These are phyloP conservation scores for Ochropleura leucogaster DNA, from an alignment of 2,888 invertebrate genomes.

Conservation along the genomic window DNA sequence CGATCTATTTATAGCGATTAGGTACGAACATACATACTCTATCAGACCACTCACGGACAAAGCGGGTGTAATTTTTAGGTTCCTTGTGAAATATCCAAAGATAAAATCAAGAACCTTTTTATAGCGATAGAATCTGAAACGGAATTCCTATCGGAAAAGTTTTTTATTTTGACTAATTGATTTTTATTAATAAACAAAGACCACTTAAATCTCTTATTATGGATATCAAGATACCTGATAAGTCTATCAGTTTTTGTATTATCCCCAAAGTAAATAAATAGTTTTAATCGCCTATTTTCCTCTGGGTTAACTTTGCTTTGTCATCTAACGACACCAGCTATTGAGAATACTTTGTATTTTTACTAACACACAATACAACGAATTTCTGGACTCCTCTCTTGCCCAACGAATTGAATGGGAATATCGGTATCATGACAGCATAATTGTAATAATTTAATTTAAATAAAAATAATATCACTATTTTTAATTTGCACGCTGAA, in stretches of 20 bases:
- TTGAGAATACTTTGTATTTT: background rate
- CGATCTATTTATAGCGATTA: background rate
- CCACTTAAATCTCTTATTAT: background rate
- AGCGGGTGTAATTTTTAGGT: background rate
- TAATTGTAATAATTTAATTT: too few relatives aligned
- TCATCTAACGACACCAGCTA: background rate
- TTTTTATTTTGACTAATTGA: constrained; percentile 13
- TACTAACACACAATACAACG: background rate
- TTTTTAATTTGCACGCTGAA: too few relatives aligned
- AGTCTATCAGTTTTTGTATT: background rate
- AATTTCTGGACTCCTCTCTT: background rate
- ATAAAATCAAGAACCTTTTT: constrained; percentile 20
- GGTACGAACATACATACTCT: background rate
- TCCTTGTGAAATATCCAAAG: constrained; percentile 12
- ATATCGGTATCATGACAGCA: too few relatives aligned
- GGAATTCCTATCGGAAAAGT: background rate
- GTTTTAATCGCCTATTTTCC: background rate
- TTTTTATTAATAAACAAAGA: constrained; percentile 10
- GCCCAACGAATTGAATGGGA: too few relatives aligned
- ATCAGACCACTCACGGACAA: background rate
- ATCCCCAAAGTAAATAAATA: background rate
- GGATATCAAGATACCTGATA: constrained; percentile 11
- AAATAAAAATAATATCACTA: too few relatives aligned
- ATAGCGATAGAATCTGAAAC: constrained; percentile 9
- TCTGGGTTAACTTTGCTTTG: background rate